Evolutionary conservation across 1,140 invertebrate species (phyloP).

Genomic region (Drosophila nannoptera): DNA sequence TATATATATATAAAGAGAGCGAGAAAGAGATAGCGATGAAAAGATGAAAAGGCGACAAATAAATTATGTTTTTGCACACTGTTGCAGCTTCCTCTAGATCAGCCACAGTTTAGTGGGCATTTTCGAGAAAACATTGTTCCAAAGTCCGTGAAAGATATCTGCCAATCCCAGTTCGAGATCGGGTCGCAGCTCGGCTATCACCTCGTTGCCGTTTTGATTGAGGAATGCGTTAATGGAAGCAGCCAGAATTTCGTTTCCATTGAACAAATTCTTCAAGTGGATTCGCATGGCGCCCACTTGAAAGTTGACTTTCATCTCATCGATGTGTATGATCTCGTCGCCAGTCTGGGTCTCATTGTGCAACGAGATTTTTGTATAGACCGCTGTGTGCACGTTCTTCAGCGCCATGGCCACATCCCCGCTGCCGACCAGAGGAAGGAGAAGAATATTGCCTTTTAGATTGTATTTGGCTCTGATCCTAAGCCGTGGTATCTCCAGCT

Average conservation of each 20-base stretch:
- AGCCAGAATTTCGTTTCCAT: slow-evolving; percentile 81
- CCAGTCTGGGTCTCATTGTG: slow-evolving; percentile 70
- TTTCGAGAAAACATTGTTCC: slow-evolving; percentile 88
- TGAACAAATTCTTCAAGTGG: slow-evolving; percentile 81
- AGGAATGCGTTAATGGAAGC: slow-evolving; percentile 82
- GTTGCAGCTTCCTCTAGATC: slow-evolving; percentile 46
- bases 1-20: slow-evolving; percentile 38
- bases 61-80: slow-evolving; percentile 56
- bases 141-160: slow-evolving; percentile 87
- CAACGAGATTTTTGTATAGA: slow-evolving; percentile 80
- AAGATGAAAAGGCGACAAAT: slow-evolving; percentile 44
- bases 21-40: too few species aligned
- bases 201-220: slow-evolving; percentile 90
- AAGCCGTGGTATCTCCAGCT: slow-evolving; percentile 80
- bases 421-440: slow-evolving; percentile 81
- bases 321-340: slow-evolving; percentile 80
- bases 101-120: slow-evolving; percentile 89
- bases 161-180: slow-evolving; percentile 87
- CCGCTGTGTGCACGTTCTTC: slow-evolving; percentile 80
- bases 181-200: slow-evolving; percentile 90
- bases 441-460: slow-evolving; percentile 82
- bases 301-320: slow-evolving; percentile 82
- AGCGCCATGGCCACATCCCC: slow-evolving; percentile 80
- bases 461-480: slow-evolving; percentile 81
- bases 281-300: slow-evolving; percentile 80